Base-by-base conservation (phyloP, 2,797 vertebrate species). In the Apodemus agrarius region DNA sequence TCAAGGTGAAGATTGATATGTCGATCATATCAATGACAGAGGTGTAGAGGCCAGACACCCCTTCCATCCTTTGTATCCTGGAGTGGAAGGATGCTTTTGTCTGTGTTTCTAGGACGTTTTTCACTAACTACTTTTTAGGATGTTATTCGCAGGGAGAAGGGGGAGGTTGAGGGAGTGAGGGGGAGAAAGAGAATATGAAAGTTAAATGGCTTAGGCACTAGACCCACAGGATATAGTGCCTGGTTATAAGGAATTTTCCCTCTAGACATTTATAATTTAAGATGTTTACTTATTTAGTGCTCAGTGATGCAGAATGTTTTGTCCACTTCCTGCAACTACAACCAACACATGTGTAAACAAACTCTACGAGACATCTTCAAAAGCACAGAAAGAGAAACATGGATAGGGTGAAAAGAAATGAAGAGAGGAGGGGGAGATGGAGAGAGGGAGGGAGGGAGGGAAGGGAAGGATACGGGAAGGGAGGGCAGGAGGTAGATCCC, bases 401-500 rank as follows among this genome's bases (percentile, higher is more conserved):
- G 37, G 3, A 65, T 19, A 37, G 21, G 49, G 8, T 65, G 5
- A 31, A 76, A 67, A 83, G 22, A 61, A 59, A 72, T 19, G 21
- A 43, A 76, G 14, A 76, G 0, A 37, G 31, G 59, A n/a, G 14
- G 24, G 0, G 52, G 22, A 67, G 81, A 34, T 0, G 21, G 76
- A 34, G 2, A 11, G 75, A 37, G 0, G 46, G 21, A n/a, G 2
- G 21, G 19, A 59, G 0, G 49, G 49, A 52, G 49, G 1, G 12
- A 65, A 13, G 2, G 14, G 3, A 16, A 14, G 31, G 29, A 1
- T 19, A 12, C 0, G 11, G 37, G 17, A 4, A 43, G 26, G 13
- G 5, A 37, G 11, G 1, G 65, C 1, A 5, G 31, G 6, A 34
- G 31, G 31, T 5, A 69, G 16, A n/a, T 13, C 37, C 81, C 8